These are phyloP conservation scores for Ammospiza nelsoni DNA, from an alignment of 2,113 vertebrate genomes.

Conservation along the genomic window DNA sequence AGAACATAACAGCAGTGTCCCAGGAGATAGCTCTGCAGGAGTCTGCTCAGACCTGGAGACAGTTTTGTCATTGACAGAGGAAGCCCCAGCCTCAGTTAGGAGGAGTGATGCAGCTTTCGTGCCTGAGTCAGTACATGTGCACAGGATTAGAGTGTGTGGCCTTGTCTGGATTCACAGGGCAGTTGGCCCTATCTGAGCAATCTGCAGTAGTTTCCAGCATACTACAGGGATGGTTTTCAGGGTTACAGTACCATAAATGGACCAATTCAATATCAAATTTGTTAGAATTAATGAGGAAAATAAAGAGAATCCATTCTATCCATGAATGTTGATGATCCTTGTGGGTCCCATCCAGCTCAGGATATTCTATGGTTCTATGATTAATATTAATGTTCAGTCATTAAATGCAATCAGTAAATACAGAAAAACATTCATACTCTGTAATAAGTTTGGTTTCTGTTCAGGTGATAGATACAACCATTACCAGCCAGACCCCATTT, in stretches of 20 bases:
- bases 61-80: background rate
- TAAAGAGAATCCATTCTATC: background rate
- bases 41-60: background rate
- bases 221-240: background rate
- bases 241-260: background rate
- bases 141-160: background rate
- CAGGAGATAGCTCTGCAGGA: background rate
- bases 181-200: background rate
- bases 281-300: background rate
- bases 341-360: background rate
- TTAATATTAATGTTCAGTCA: background rate
- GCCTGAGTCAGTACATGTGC: background rate
- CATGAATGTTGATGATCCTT: background rate
- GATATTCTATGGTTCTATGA: background rate
- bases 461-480: background rate
- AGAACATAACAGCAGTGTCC: background rate
- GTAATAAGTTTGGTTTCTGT: background rate
- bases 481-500: background rate
- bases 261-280: background rate
- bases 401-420: background rate
- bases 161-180: background rate
- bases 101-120: background rate
- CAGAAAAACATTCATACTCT: background rate
- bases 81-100: background rate
- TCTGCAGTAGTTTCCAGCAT: background rate